Percentiles rank a stretch among this genome's conserved stretches.
These are phyloP conservation scores for Theonella swinhoei DNA, from an alignment of 37 sponge, comb jelly and placozoan genomes.

Conservation along the genomic window DNA sequence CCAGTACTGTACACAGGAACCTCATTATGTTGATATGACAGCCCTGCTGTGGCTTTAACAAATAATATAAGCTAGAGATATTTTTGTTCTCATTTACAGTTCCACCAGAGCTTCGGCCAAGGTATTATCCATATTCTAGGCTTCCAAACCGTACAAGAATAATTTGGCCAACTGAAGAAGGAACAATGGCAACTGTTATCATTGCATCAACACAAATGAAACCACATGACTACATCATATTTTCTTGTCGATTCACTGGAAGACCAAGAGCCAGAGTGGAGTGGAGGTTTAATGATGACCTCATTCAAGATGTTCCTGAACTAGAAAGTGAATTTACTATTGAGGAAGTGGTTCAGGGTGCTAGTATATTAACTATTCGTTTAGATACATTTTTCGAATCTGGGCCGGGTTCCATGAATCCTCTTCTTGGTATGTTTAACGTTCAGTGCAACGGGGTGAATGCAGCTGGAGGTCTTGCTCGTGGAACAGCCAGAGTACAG, in stretches of 20 bases:
- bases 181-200: not conserved
- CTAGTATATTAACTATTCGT: not conserved
- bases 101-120: not conserved
- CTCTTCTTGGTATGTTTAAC: not conserved
- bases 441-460: not conserved
- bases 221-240: not conserved
- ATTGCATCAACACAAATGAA: too few relatives aligned
- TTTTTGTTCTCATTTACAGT: not conserved
- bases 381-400: not conserved
- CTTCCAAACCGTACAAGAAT: too few relatives aligned
- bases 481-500: not conserved
- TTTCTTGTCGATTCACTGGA: not conserved
- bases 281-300: constrained; percentile 4
- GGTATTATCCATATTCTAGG: not conserved
- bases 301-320: not conserved
- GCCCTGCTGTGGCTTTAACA: too few relatives aligned
- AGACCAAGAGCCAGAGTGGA: constrained; percentile 7
- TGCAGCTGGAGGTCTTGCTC: not conserved
- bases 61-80: not conserved
- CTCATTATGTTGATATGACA: too few relatives aligned
- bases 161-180: not conserved
- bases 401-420: not conserved
- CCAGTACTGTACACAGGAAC: too few relatives aligned
- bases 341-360: not conserved
- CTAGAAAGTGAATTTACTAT: too few relatives aligned